Conservation (phyloP, 2,888 invertebrate genomes). For the Eupithecia insigniata region DNA sequence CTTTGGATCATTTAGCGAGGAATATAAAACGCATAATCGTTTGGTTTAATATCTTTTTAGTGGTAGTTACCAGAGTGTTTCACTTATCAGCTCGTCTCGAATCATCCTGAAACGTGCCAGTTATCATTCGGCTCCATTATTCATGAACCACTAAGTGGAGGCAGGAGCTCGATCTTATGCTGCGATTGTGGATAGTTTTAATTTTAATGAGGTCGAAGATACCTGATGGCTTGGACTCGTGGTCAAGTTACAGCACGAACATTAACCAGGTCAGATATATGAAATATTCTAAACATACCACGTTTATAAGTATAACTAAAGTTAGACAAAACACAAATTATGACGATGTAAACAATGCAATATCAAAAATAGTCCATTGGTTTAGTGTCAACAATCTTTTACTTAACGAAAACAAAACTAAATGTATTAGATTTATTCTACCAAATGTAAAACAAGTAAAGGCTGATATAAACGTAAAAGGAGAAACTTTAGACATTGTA, state of each 20-base stretch:
- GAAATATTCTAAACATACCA: no score
- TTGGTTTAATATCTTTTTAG: not conserved
- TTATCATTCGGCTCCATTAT: constrained; percentile 18
- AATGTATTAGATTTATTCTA: no score
- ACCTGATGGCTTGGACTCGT: not conserved
- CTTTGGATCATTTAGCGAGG: not conserved
- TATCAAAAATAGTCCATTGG: no score
- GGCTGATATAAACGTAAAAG: no score
- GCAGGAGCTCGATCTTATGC: constrained; percentile 1
- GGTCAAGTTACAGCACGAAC: not conserved
- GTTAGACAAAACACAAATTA: no score
- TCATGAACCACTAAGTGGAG: constrained; percentile 18
- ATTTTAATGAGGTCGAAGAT: constrained; percentile 15
- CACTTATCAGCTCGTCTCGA: not conserved
- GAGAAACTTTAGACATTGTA: no score
- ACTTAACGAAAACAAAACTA: no score
- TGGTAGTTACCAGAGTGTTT: not conserved
- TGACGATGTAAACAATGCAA: no score
- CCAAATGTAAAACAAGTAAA: no score
- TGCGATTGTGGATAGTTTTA: constrained; percentile 10
- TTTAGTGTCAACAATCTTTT: no score
- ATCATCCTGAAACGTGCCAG: not conserved
- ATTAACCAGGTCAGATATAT: not conserved
- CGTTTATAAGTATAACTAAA: no score
- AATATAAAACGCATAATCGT: not conserved